Conservation (phyloP, 1,140 invertebrate genomes). For the Anthonomus grandis region DNA sequence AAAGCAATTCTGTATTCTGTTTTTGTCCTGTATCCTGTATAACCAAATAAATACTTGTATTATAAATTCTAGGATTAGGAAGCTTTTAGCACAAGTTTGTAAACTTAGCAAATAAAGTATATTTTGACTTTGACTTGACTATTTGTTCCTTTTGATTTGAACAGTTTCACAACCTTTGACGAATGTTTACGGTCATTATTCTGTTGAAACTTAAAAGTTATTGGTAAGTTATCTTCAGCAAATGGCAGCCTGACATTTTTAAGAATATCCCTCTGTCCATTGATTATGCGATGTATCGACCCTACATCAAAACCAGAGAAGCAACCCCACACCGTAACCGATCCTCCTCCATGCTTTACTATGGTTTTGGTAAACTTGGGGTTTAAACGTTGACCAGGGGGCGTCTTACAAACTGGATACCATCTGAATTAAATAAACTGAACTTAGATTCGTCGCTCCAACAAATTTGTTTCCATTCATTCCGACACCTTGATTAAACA, state of each 20-base stretch:
- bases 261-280: not conserved
- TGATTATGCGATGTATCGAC: not conserved
- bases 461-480: constrained; percentile 24
- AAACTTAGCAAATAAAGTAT: too few relatives aligned
- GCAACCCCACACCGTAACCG: constrained; percentile 27
- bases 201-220: constrained; percentile 1
- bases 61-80: too few relatives aligned
- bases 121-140: too few relatives aligned
- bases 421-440: constrained; percentile 34
- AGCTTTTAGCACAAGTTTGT: too few relatives aligned
- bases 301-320: constrained; percentile 15
- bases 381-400: too few relatives aligned
- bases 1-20: too few relatives aligned
- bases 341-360: constrained; percentile 30
- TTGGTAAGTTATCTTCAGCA: not conserved
- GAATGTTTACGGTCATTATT: constrained; percentile 27
- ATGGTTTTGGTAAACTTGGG: too few relatives aligned
- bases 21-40: too few relatives aligned
- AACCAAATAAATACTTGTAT: too few relatives aligned
- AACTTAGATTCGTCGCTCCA: constrained; percentile 31
- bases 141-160: too few relatives aligned
- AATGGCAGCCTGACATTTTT: constrained; percentile 1
- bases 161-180: constrained; percentile 13
- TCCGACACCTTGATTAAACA: too few relatives aligned
- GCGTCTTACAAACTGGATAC: constrained; percentile 24